Conservation (phyloP, 2,888 invertebrate genomes). For the Lasioglossum vierecki region DNA sequence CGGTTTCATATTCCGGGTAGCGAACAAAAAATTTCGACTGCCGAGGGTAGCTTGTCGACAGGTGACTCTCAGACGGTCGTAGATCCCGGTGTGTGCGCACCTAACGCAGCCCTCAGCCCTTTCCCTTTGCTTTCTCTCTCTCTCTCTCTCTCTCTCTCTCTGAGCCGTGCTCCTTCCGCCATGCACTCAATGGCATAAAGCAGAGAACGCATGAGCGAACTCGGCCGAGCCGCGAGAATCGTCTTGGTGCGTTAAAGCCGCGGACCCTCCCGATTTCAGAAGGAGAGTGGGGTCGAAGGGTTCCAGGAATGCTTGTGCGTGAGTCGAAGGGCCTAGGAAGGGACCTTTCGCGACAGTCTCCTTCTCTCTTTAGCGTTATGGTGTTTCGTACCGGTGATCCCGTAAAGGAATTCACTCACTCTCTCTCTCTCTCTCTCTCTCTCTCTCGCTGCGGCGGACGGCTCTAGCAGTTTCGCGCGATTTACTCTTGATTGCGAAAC, state of each 20-base stretch:
- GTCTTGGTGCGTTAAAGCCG: constrained; percentile 52
- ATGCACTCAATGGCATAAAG: constrained; percentile 61
- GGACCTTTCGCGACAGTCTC: constrained; percentile 58
- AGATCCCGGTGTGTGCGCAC: constrained; percentile 34
- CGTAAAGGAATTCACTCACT: constrained; percentile 64
- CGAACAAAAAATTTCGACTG: constrained; percentile 6
- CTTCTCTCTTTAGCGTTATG: background rate
- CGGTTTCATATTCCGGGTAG: background rate
- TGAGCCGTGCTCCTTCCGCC: constrained; percentile 36
- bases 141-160: constrained; percentile 20
- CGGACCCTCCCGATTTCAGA: constrained; percentile 41
- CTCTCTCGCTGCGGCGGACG: constrained; percentile 37
- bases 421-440: background rate
- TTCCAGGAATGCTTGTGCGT: constrained; percentile 51
- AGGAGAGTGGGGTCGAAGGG: constrained; percentile 53
- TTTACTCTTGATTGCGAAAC: constrained; percentile 54
- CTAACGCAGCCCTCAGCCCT: background rate
- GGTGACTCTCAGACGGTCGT: constrained; percentile 57
- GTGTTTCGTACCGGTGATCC: constrained; percentile 56
- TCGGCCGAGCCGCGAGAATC: constrained; percentile 60
- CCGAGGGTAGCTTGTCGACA: constrained; percentile 33
- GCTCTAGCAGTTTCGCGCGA: constrained; percentile 51
- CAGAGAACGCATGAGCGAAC: constrained; percentile 70
- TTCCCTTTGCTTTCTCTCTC: constrained; percentile 5
- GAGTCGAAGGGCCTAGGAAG: constrained; percentile 53